Conservation (phyloP, 2,113 vertebrate genomes). For the Oceanodroma tethys region DNA sequence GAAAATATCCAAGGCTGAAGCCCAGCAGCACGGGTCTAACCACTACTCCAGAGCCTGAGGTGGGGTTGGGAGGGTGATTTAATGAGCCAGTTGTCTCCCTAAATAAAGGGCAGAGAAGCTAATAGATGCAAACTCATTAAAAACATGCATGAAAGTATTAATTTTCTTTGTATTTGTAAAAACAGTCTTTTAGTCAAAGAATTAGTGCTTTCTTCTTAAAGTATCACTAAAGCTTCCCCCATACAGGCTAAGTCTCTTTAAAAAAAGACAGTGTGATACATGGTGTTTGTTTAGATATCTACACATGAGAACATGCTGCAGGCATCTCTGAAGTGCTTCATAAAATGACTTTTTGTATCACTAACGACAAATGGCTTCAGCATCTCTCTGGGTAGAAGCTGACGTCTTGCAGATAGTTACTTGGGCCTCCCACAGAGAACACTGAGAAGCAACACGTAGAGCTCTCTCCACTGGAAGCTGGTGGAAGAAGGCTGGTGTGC, state of each 20-base stretch:
- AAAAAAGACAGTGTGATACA: fast-evolving
- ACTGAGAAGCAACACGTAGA: not conserved
- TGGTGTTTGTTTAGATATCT: not conserved
- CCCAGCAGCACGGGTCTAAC: not conserved
- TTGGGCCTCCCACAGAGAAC: not conserved
- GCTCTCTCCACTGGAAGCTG: not conserved
- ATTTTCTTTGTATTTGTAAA: not conserved
- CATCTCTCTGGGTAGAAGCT: not conserved
- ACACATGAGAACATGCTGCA: not conserved
- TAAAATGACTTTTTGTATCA: not conserved
- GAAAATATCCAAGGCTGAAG: not conserved
- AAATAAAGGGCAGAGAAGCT: not conserved
- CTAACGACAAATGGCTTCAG: not conserved
- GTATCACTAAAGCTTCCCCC: not conserved
- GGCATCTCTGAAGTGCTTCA: not conserved
- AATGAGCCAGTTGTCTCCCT: not conserved
- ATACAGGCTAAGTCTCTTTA: not conserved
- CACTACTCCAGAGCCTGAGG: not conserved
- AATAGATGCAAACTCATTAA: not conserved
- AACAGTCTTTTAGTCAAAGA: not conserved
- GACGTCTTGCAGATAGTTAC: not conserved
- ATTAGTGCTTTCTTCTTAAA: not conserved
- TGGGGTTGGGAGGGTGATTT: not conserved
- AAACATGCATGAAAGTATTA: not conserved
- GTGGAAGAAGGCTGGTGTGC: not conserved